Base-by-base conservation (phyloP, 2,797 vertebrate species). In the Harpagifer antarcticus region DNA sequence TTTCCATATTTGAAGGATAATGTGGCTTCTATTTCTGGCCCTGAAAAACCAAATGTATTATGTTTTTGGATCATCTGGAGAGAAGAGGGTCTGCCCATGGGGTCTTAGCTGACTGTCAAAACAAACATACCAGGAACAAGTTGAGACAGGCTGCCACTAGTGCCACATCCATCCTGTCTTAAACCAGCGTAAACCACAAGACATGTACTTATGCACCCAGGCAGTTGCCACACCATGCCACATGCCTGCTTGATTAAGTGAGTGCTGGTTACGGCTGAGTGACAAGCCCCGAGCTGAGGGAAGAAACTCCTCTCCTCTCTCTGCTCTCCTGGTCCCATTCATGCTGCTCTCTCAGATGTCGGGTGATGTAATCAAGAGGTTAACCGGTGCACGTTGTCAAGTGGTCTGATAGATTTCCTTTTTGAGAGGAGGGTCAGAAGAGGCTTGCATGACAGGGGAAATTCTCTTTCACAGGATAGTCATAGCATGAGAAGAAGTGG, bases 111-210 rank as follows among this genome's bases (percentile, higher is more conserved):
- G 84, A 94, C 90, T 94, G 91, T 95, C 94, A 93, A 93, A 94
- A 94, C 91, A 94, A 91, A 93, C 90, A 93, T 78, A 88, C 89
- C 92, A 89, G 87, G 83, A 94, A 92, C 92, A 92, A 90, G 89
- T 86, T 84, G 80, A 90, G 87, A 83, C 86, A 82, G 86, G 86
- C 90, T 79, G 91, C 90, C 88, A 89, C 91, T 73, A 67, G 87
- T 88, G 89, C 93, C 93, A 93, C 92, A 94, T 92, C 89, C 91
- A 77, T 86, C 90, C 87, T 78, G 86, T 78, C 87, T 91, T 84
- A 87, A 92, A 92, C 89, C 90, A 91, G 88, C 80, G 42, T 67
- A 78, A 89, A 92, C 94, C 93, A 88, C 93, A 90, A 88, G 85
- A 92, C 88, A 82, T 89, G 86, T 84, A 81, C 82, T 90, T 86